Base-by-base conservation (phyloP, 2,113 vertebrate genomes). In the Mustela lutreola region DNA sequence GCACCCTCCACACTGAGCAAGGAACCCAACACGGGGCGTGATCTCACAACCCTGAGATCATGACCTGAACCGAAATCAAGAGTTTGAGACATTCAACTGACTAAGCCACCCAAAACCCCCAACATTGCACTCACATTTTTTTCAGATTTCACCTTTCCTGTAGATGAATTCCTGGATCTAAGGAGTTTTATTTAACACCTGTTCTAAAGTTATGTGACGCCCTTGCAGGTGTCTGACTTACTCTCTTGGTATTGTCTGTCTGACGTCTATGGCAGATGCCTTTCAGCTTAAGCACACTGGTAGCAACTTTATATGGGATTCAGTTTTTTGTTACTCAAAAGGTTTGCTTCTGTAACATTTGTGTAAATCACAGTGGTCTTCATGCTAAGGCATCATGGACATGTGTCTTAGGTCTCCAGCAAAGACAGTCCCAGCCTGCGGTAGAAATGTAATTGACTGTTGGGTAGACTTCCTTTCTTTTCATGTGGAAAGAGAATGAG, bases 401-500 rank as follows among this genome's bases (percentile, higher is more conserved):
- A 50, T 63, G 14, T 70, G 48, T 80, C 65, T 89, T 62, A 14
- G 28, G 16, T 90, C 81, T 92, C 19, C n/a, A 78, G 91, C 78
- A 85, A 71, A 92, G 39, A 53, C 76, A 65, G 8, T 67, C 11
- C 33, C 24, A 91, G 60, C 45, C 33, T 60, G 3, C 11, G 22
- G n/a, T 81, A 48, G 93, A 95, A 89, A 70, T n/a, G 18, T 91
- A 76, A 56, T 36, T 88, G 56, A 95, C 71, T 92, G n/a, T 78
- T 83, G 90, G 79, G 26, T 93, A 14, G n/a, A 56, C 94, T 96
- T 96, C 78, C 81, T 96, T 96, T 92, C 60, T 63, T 97, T 96
- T 94, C n/a, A 53, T 97, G 39, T 60, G 81, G 50, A 85, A 42
- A 88, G 53, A 91, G 88, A 97, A 84, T 90, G 42, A 84, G 36